These are phyloP conservation scores for Apaloderma vittatum DNA, from an alignment of 2,113 vertebrate species.

Conservation along the genomic window DNA sequence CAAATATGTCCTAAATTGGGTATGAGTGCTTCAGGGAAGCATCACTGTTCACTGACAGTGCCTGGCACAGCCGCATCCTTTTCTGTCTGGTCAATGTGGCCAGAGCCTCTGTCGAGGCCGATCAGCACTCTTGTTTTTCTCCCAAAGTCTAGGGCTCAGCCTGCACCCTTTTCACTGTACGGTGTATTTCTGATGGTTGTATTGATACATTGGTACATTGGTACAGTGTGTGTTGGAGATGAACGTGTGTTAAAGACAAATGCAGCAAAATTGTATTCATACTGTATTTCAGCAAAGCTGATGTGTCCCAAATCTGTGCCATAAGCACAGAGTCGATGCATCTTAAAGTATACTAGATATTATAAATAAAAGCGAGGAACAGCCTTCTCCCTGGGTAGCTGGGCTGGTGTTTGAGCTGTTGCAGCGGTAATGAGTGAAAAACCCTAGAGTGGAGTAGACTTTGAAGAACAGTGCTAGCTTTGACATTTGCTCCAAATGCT, in stretches of 20 bases:
- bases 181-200: background rate
- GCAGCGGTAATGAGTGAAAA: slow-evolving; percentile 46
- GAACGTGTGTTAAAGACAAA: background rate
- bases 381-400: background rate
- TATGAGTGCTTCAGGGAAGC: background rate
- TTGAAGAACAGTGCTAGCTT: slow-evolving; percentile 12
- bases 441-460: background rate
- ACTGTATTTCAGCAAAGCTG: background rate
- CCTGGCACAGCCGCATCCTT: background rate
- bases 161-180: background rate
- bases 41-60: background rate
- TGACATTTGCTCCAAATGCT: slow-evolving; percentile 23
- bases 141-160: background rate
- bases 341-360: background rate
- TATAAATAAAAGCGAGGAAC: background rate
- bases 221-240: rapidly evolving
- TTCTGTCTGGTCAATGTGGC: background rate
- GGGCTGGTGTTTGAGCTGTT: background rate
- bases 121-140: background rate
- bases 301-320: background rate
- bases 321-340: background rate
- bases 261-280: background rate
- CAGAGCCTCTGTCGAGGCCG: background rate
- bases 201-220: too few species aligned
- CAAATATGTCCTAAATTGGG: background rate